phyloP scores from a whole-genome alignment of 2,113 vertebrate species.

The Hemibagrus wyckioides region DNA sequence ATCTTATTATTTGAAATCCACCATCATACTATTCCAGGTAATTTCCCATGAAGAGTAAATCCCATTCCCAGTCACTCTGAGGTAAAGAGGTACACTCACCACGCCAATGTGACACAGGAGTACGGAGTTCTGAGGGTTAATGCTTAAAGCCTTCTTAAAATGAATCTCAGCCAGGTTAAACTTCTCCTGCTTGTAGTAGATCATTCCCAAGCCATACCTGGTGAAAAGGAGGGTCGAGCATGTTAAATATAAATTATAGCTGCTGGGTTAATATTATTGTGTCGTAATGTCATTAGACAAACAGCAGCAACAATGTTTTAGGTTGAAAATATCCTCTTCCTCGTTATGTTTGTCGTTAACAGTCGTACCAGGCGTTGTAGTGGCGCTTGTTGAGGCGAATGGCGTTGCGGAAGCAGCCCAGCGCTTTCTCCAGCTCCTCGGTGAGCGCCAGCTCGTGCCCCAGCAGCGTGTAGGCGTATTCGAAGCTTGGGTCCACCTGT shows the following conservation, averaged over 20 bases:
- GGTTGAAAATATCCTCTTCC: background rate
- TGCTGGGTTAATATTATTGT: background rate
- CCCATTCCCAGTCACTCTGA: background rate
- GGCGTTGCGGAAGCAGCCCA: slow-evolving; percentile 95
- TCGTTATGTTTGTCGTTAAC: too few relatives aligned
- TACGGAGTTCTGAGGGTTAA: slow-evolving; percentile 98
- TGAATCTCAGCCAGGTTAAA: slow-evolving; percentile 98
- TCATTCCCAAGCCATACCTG: slow-evolving; percentile 99
- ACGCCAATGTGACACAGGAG: slow-evolving; percentile 98
- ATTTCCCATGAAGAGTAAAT: too few relatives aligned
- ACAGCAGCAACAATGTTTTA: too few relatives aligned
- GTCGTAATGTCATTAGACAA: background rate
- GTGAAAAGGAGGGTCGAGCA: slow-evolving; percentile 42
- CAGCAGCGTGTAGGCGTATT: slow-evolving; percentile 94
- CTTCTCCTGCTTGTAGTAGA: slow-evolving; percentile 99
- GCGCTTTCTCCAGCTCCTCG: slow-evolving; percentile 93
- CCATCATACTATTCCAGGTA: too few relatives aligned
- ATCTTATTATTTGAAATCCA: background rate
- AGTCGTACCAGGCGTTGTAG: slow-evolving; percentile 90
- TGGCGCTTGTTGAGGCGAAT: slow-evolving; percentile 94
- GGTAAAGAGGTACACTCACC: slow-evolving; percentile 72
- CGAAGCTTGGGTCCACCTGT: slow-evolving; percentile 96
- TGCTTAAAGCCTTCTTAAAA: slow-evolving; percentile 97
- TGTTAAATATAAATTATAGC: too few relatives aligned
- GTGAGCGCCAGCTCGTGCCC: slow-evolving; percentile 96